These are phyloP conservation scores for Agrochola macilenta DNA, from an alignment of 2,888 invertebrate genomes.

Conservation along the genomic window DNA sequence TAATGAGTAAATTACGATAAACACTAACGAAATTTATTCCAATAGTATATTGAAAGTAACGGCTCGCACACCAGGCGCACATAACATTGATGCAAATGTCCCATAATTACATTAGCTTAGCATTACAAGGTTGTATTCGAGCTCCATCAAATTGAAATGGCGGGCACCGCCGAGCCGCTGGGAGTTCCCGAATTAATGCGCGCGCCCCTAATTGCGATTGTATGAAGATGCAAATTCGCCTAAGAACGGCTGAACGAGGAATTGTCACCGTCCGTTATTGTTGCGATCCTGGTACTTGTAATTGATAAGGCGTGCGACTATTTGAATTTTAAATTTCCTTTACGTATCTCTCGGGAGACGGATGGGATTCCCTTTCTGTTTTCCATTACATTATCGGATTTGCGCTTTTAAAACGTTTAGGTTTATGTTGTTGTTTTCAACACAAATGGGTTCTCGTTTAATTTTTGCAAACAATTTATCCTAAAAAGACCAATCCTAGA, in stretches of 20 bases:
- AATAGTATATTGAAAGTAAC: constrained; percentile 82
- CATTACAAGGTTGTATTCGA: constrained; percentile 79
- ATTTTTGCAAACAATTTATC: not conserved
- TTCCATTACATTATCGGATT: constrained; percentile 74
- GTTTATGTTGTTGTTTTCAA: constrained; percentile 49
- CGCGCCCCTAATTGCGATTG: constrained; percentile 86
- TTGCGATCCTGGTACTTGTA: constrained; percentile 85
- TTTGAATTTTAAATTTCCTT: constrained; percentile 87
- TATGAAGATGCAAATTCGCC: constrained; percentile 88
- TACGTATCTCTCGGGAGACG: constrained; percentile 72
- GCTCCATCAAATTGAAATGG: constrained; percentile 79
- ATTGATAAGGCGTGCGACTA: constrained; percentile 87
- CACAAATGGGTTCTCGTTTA: constrained; percentile 23
- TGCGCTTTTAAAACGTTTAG: constrained; percentile 66
- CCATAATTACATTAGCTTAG: constrained; percentile 79
- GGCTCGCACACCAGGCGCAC: constrained; percentile 79
- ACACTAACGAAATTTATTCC: constrained; percentile 72
- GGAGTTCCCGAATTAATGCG: constrained; percentile 68
- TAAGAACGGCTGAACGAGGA: constrained; percentile 79
- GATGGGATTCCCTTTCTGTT: constrained; percentile 78
- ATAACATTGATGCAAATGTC: constrained; percentile 85
- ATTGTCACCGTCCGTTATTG: constrained; percentile 80
- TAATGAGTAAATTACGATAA: constrained; percentile 64
- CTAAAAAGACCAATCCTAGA: not conserved
- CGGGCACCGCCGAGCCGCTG: constrained; percentile 64